phyloP scores from a whole-genome alignment of 2,888 invertebrate genomes.

The Periphyllus acericola region DNA sequence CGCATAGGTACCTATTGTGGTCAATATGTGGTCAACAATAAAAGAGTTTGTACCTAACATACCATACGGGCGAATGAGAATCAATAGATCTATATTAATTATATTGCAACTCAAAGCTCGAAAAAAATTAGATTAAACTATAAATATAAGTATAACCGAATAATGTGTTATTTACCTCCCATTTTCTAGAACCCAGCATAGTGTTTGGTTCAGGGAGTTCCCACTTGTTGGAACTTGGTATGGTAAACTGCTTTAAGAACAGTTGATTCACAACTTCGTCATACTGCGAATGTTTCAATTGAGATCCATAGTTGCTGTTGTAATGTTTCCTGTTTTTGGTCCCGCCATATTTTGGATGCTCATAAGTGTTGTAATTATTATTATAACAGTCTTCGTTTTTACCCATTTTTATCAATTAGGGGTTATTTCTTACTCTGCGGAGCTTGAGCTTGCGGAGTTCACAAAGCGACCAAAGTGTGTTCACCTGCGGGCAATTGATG shows the following conservation, averaged over 20 bases:
- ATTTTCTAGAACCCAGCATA: neutral
- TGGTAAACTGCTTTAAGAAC: slow-evolving; percentile 10
- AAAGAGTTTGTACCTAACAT: too few relatives aligned
- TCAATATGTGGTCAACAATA: too few relatives aligned
- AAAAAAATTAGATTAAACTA: too few relatives aligned
- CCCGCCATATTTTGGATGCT: neutral
- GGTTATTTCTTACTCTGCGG: neutral
- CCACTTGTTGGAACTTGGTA: slow-evolving; percentile 18
- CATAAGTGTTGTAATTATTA: neutral
- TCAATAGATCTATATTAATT: too few relatives aligned
- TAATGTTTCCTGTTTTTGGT: slow-evolving; percentile 11
- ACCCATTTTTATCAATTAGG: slow-evolving; percentile 8
- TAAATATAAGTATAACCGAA: too few relatives aligned
- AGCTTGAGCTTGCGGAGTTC: neutral
- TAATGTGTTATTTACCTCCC: slow-evolving; percentile 32
- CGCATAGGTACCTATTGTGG: too few relatives aligned
- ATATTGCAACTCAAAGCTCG: too few relatives aligned
- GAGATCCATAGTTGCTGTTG: neutral
- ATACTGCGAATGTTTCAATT: neutral
- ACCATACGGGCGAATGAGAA: too few relatives aligned
- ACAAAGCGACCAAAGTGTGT: neutral
- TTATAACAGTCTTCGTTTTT: slow-evolving; percentile 42
- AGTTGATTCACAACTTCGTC: slow-evolving; percentile 15
- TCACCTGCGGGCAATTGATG: neutral
- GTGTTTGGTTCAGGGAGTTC: slow-evolving; percentile 30